These are phyloP conservation scores for Amphipyra tragopoginis DNA, from an alignment of 2,888 invertebrate genomes.

Conservation along the genomic window DNA sequence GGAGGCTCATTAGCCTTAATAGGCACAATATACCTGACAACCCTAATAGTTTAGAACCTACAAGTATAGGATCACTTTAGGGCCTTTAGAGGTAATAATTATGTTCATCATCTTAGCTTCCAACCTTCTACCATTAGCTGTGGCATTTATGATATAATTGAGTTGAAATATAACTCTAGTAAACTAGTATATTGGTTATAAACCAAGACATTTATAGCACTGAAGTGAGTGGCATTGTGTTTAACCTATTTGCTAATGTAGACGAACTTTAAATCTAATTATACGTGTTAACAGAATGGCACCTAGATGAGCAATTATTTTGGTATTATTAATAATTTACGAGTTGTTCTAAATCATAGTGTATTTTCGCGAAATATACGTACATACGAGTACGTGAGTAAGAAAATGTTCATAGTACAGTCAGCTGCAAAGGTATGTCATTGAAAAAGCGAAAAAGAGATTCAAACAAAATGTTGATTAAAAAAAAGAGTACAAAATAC, in stretches of 20 bases:
- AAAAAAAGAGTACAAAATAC: no score
- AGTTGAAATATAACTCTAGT: slow-evolving; percentile 33
- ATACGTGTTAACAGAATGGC: slow-evolving; percentile 7
- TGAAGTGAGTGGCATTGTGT: slow-evolving; percentile 23
- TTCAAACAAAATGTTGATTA: no score
- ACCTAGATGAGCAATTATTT: slow-evolving; percentile 4
- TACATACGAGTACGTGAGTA: no score
- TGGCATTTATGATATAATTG: slow-evolving; percentile 47
- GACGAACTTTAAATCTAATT: slow-evolving; percentile 28
- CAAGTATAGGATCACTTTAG: slow-evolving; percentile 3
- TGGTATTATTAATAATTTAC: neutral
- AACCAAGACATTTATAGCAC: slow-evolving; percentile 40
- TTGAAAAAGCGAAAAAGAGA: no score
- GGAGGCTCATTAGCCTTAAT: no score
- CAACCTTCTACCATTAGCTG: slow-evolving; percentile 17
- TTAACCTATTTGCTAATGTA: slow-evolving; percentile 10
- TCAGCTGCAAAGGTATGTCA: no score
- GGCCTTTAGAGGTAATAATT: slow-evolving; percentile 5
- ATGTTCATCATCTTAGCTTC: slow-evolving; percentile 18
- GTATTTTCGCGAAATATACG: no score
- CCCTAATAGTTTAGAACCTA: neutral
- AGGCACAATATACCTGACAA: no score
- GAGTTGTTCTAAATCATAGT: neutral
- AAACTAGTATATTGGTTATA: slow-evolving; percentile 22
- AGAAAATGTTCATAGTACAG: no score